A percentile compares a stretch with the other conserved stretches of the same genome.
These are phyloP conservation scores for Thymelicus acteon DNA, from an alignment of 2,888 invertebrate species.

Conservation along the genomic window DNA sequence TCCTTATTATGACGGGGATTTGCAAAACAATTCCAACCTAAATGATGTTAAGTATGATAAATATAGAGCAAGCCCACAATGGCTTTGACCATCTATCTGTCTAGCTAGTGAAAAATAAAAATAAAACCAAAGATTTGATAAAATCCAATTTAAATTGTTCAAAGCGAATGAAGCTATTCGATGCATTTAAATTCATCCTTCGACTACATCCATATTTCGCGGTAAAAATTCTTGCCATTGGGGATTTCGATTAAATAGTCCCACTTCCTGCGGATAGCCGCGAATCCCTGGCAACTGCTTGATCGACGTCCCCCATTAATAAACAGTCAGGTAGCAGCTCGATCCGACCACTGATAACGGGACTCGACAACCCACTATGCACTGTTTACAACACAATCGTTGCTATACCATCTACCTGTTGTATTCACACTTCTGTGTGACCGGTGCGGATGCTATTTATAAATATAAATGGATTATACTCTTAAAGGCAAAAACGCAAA, in stretches of 20 bases:
- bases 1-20: too few species aligned
- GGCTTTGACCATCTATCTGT: too few species aligned
- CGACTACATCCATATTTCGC: conserved; percentile 1
- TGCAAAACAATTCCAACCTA: too few species aligned
- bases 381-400: conserved; percentile 6
- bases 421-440: neutral
- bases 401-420: conserved; percentile 10
- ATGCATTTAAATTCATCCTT: conserved; percentile 15
- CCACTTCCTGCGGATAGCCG: conserved; percentile 23
- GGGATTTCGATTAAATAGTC: conserved; percentile 29
- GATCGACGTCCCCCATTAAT: conserved; percentile 32
- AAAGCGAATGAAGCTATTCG: too few species aligned
- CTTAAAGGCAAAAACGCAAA: too few species aligned
- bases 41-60: too few species aligned
- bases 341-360: conserved; percentile 29
- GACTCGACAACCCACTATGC: conserved; percentile 8
- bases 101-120: too few species aligned
- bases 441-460: too few species aligned
- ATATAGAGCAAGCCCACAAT: too few species aligned
- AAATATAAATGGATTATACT: too few species aligned
- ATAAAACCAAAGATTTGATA: too few species aligned
- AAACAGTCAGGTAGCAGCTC: conserved; percentile 27
- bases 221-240: conserved; percentile 5
- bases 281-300: conserved; percentile 22
- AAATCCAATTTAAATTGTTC: too few species aligned